These are phyloP conservation scores for Epistrophella euchroma DNA, from an alignment of 2,888 invertebrate genomes.

Conservation along the genomic window DNA sequence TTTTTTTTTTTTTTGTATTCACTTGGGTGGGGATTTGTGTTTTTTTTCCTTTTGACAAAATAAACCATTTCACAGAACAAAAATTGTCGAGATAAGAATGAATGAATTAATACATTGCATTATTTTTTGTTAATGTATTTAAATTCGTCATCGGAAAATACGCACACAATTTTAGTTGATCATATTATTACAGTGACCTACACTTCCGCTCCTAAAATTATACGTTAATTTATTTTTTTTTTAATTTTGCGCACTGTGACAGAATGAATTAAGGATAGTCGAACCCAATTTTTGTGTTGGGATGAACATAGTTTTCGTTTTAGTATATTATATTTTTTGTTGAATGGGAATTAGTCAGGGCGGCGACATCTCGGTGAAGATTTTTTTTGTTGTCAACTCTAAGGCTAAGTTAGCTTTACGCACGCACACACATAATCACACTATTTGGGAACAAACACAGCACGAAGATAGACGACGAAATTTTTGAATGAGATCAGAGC, in stretches of 20 bases:
- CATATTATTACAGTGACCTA: conserved; percentile 4
- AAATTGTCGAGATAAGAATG: neutral
- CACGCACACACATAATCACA: neutral
- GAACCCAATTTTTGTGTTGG: conserved; percentile 4
- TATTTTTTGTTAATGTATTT: neutral
- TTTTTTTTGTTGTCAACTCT: conserved; percentile 16
- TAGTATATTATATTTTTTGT: neutral
- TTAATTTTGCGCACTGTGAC: conserved; percentile 29
- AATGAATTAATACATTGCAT: neutral
- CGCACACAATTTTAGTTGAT: conserved; percentile 9
- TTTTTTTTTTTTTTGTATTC: conserved; percentile 19
- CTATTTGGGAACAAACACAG: neutral
- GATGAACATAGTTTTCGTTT: neutral
- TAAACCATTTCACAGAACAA: neutral
- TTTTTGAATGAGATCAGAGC: conserved; percentile 51
- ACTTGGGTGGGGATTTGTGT: conserved; percentile 20
- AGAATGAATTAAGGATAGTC: conserved; percentile 6
- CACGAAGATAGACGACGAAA: neutral
- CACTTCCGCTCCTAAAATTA: conserved; percentile 13
- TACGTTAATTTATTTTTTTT: neutral
- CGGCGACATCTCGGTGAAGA: conserved; percentile 5
- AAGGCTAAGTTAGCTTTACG: neutral
- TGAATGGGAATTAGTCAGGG: conserved; percentile 10
- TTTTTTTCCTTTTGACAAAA: neutral
- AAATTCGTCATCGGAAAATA: neutral